Evolutionary conservation across 1,140 invertebrate species (phyloP), one percentile per base, ranked within the genome.

Genomic region (Mylabris phalerata): DNA sequence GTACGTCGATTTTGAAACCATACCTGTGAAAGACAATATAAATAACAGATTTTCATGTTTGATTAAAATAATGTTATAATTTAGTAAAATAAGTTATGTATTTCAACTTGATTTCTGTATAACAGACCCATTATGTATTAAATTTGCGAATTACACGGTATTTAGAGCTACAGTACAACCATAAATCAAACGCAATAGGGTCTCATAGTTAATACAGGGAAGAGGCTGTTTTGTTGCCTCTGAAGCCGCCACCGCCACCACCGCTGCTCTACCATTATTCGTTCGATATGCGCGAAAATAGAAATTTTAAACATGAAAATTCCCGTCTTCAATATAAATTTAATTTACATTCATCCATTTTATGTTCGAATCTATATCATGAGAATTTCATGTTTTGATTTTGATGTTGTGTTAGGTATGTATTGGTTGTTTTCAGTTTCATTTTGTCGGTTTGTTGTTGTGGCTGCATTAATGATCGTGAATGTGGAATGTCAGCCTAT

Each of bases 1-100:
- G 96, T 99, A 72, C 97, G 82, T 74, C 97, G 84, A 77, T 99
- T 99, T 80, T 99, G 97, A 79, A 99, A 99, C 97, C 97, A 99
- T 42, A 99, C 97, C 96, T 99, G 83, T 42, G 82, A 83, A 64
- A 75, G 63, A 38, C 25, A 38, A 50, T 40, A 40, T 6, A 40
- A 40, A 6, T 40, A 7, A 40, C 6, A 7, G 10, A 40, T 40
- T 40, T 40, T 6, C 6, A 40, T 7, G 39, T 10, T 40, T 40
- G 10, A 40, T 40, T 10, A 40, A 40, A 40, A 40, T 40, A 40
- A 40, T 40, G 6, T 6, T 40, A 40, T 6, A 40, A 40, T 10
- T 61, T 61, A 61, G 57, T 61, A 48, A 61, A 57, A 52, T 55
- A 32, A 32, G 7, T 32, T 32, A 32, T 10, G 41, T 42, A n/a